Evolutionary conservation across 2,797 vertebrate species (phyloP), one percentile per base, ranked within the genome.

Genomic region (Myotis planiceps): DNA sequence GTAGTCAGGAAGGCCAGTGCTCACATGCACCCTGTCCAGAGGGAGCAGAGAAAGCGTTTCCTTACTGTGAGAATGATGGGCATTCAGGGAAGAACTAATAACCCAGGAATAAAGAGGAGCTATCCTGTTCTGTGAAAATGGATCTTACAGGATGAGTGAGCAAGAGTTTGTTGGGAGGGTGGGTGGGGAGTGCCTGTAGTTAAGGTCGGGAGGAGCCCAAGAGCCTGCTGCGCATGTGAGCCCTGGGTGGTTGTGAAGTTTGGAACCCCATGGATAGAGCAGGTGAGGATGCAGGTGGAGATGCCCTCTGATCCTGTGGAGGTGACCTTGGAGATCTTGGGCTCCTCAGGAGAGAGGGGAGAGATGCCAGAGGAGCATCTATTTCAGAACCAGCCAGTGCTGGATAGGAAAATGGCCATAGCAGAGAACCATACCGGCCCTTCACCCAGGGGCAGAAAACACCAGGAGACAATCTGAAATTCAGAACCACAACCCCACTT

Each of bases 201-300:
- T 6, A 75, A 29, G 5, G 9, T 7, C 37, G 10, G 4, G 18
- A 27, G n/a, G 13, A 37, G 14, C 34, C 32, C 6, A 15, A 34
- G 75, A 47, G 19, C 7, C 19, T 68, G 13, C 5, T 49, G 23
- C 23, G 9, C 12, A 0, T 5, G 58, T 16, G 19, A 47, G 14
- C 6, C 2, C 1, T 1, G 23, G 6, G 13, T 32, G 5, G 37
- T 8, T 10, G 4, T 12, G 5, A 13, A 13, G 6, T 76, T 37
- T 5, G 0, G 27, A 69, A 34, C n/a, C 27, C 1, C 0, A 9
- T 0, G 0, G 16, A 53, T 55, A 37, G 78, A 65, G 13, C 4
- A 2, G 5, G 5, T 45, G 32, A 37, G 6, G 12, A 49, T 84
- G 18, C 14, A 42, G 53, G 25, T 1, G 6, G 37, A 51, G 58